Evolutionary conservation across 2,888 invertebrate species (phyloP), one percentile per base, ranked within the genome.

Genomic region (Maniola hyperantus): DNA sequence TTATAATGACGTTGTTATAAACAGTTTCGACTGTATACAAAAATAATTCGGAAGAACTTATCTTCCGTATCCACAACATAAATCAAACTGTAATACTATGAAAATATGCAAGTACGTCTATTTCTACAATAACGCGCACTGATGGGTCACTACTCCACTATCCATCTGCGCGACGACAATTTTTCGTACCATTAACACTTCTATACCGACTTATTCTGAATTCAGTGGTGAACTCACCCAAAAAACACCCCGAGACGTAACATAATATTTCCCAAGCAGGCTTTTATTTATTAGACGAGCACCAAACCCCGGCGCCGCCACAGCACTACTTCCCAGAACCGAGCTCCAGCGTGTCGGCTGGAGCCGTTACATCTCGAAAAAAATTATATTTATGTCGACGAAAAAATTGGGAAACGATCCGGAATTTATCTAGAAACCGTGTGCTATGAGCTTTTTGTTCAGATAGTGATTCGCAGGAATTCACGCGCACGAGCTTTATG

Each of bases 241-340:
- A 89, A 88, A 89, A 88, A 85, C 84, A 83, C 80, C 83, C 85
- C 82, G 76, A 84, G 82, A 85, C 86, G 92, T 91, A 92, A 92
- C 89, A 88, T 91, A 91, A 92, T 92, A 92, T 91, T 90, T 90
- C 87, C 90, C 89, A 84, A 87, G 86, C 85, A 90, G 87, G 83
- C 88, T 89, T 89, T 91, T 91, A 91, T 91, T 91, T 91, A 92
- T 91, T 88, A 85, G 87, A 82, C 77, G 83, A 76, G 80, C 79
- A 82, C 80, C 79, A 71, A 72, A 67, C 70, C 64, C 70, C 68
- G 90, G 91, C 91, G 91, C 92, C 92, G 89, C 85, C 88, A 88
- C 91, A 89, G 78, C 84, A 81, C 83, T 78, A 79, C 87, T 91
- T 91, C 91, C 81, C 84, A 88, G 91, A 91, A 91, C 75, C 76